A percentile compares a stretch with the other conserved stretches of the same genome.
These are phyloP conservation scores for Blastobasis adustella DNA, from an alignment of 2,888 invertebrate genomes.

Conservation along the genomic window DNA sequence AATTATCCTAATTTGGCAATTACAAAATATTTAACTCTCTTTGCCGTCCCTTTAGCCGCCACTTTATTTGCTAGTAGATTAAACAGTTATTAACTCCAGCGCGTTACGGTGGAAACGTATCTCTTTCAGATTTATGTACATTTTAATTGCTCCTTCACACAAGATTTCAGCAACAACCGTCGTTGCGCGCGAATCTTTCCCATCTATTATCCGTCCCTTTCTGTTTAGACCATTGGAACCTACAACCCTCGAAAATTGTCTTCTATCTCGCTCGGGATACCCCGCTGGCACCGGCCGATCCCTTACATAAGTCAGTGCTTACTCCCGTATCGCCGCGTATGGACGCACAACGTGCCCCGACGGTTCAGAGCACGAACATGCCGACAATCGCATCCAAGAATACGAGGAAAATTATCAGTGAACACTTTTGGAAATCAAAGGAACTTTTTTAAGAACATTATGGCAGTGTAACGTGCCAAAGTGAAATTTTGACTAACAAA, in stretches of 20 bases:
- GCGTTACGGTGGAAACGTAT: constrained; percentile 40
- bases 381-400: constrained; percentile 29
- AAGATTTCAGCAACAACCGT: constrained; percentile 50
- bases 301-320: constrained; percentile 73
- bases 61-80: constrained; percentile 36
- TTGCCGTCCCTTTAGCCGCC: constrained; percentile 12
- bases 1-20: neutral
- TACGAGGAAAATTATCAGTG: constrained; percentile 24
- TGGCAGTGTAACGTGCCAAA: constrained; percentile 18
- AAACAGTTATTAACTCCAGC: constrained; percentile 46
- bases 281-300: constrained; percentile 55
- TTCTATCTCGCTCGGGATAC: constrained; percentile 49
- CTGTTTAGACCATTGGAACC: constrained; percentile 36
- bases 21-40: neutral
- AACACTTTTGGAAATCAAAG: constrained; percentile 26
- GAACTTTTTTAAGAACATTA: constrained; percentile 37
- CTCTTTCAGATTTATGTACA: constrained; percentile 56
- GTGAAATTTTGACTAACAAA: constrained; percentile 14
- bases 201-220: constrained; percentile 56
- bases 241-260: constrained; percentile 49
- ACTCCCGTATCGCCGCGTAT: constrained; percentile 23
- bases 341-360: constrained; percentile 35
- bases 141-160: constrained; percentile 70
- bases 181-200: constrained; percentile 48
- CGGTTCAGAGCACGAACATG: constrained; percentile 33